phyloP scores from a whole-genome alignment of 2,888 invertebrate genomes.

The Ornithoptera alexandrae region DNA sequence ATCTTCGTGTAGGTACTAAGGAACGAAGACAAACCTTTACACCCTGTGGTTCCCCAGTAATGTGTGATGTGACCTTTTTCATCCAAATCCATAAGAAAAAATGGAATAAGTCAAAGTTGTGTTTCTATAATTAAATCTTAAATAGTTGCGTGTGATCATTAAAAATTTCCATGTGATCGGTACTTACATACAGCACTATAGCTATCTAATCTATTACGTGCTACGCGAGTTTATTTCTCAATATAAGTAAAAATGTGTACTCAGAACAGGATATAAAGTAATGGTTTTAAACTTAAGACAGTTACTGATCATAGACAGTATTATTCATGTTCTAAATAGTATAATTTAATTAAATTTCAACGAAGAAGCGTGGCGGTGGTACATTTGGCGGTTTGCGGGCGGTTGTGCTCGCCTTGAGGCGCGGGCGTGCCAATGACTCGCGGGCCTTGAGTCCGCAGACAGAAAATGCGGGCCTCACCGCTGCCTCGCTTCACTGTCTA shows the following conservation, averaged over 20 bases:
- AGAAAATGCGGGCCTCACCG: constrained; percentile 45
- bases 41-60: constrained; percentile 30
- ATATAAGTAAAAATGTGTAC: background rate
- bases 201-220: background rate
- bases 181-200: background rate
- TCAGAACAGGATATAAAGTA: no score
- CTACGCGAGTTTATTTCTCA: background rate
- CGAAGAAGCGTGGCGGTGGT: constrained; percentile 6
- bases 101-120: background rate
- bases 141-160: background rate
- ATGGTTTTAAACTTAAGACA: no score
- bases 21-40: constrained; percentile 20
- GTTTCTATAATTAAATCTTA: background rate
- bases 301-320: background rate
- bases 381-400: constrained; percentile 49
- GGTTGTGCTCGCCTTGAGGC: constrained; percentile 38
- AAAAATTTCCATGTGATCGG: background rate
- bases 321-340: background rate
- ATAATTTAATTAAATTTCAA: constrained; percentile 3
- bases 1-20: constrained; percentile 35
- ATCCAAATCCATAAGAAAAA: background rate
- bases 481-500: constrained; percentile 44
- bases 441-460: constrained; percentile 60
- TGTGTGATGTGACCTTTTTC: constrained; percentile 16
- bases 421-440: constrained; percentile 66